A percentile compares a stretch with the other conserved stretches of the same genome.
Conservation (phyloP, 2,888 invertebrate genomes). For the Onthophagus sagittarius region DNA sequence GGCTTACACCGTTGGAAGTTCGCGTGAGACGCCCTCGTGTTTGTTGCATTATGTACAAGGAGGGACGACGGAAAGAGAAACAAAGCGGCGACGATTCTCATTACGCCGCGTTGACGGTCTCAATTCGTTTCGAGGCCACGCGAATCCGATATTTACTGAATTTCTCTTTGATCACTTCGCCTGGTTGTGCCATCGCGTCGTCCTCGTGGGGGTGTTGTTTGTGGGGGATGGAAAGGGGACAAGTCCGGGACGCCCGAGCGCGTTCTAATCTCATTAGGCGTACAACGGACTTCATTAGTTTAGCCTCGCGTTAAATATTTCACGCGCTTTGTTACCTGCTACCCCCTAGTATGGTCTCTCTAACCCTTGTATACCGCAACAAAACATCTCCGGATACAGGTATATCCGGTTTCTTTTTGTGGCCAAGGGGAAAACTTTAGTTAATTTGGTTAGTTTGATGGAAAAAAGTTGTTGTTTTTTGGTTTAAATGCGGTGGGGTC, state of each 20-base stretch:
- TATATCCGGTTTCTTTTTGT: not conserved
- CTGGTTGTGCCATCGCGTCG: not conserved
- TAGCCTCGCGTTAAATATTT: slow-evolving; percentile 40
- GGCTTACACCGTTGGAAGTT: not conserved
- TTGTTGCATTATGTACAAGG: slow-evolving; percentile 2
- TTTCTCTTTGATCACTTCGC: slow-evolving; percentile 1
- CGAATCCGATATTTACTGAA: not conserved
- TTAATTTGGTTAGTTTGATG: too few species aligned
- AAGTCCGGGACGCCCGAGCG: slow-evolving; percentile 1
- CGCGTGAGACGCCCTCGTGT: not conserved
- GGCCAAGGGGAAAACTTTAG: too few species aligned
- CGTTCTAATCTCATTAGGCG: slow-evolving; percentile 36
- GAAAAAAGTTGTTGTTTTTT: too few species aligned
- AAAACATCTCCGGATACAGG: not conserved
- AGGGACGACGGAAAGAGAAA: slow-evolving; percentile 9
- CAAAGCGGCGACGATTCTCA: slow-evolving; percentile 10
- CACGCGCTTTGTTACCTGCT: slow-evolving; percentile 37
- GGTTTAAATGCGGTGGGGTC: too few species aligned
- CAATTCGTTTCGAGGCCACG: slow-evolving; percentile 4
- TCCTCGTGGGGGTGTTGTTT: not conserved
- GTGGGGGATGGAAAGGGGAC: not conserved
- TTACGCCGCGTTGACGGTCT: slow-evolving; percentile 6
- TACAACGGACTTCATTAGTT: slow-evolving; percentile 41
- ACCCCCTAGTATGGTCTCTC: slow-evolving; percentile 11
- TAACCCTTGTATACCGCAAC: not conserved